Evolutionary conservation across 2,797 vertebrate genomes (phyloP), one percentile per base, ranked within the genome.

Genomic region (Urocyon cinereoargenteus): DNA sequence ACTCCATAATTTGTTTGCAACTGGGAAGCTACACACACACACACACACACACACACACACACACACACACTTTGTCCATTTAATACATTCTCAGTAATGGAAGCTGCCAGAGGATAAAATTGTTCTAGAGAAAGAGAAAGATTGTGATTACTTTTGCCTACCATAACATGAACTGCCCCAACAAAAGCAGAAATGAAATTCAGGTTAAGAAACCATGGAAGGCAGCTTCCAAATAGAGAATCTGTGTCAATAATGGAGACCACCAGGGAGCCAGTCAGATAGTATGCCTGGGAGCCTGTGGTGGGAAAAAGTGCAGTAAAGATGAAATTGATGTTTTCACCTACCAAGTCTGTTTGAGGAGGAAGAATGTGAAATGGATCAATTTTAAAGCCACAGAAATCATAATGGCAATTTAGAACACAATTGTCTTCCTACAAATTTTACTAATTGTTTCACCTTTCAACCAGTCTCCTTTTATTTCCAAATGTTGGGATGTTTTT

Each of bases 381-480:
- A 72, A 70, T 92, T 95, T 93, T 85, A 53, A 94, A 73, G 9
- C 6, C 28, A 57, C 49, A 90, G 18, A 93, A 94, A 90, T 75
- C 73, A 89, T 86, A 93, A 90, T 8, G 15, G 14, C 11, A 90
- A 95, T 84, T 93, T 90, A 92, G 36, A 81, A 90, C 64, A 79
- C 6, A 31, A 64, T 19, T 91, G 21, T 7, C 6, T 5, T 96
- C 72, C 77, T 66, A 93, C 5, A 18, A 62, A 57, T 83, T 79
- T 95, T 68, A 79, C 21, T 91, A 85, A 86, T 22, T 59, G 9
- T 85, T 83, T 93, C 24, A 62, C 45, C 75, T 97, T 96, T 91
- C n/a, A 78, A n/a, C 5, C 8, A 8, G 34, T 59, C 14, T 85
- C 12, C 19, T 40, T 26, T 88, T 86, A 88, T 64, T 78, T 59